Conservation (phyloP, 2,888 invertebrate species). For the Nymphalis c-album region DNA sequence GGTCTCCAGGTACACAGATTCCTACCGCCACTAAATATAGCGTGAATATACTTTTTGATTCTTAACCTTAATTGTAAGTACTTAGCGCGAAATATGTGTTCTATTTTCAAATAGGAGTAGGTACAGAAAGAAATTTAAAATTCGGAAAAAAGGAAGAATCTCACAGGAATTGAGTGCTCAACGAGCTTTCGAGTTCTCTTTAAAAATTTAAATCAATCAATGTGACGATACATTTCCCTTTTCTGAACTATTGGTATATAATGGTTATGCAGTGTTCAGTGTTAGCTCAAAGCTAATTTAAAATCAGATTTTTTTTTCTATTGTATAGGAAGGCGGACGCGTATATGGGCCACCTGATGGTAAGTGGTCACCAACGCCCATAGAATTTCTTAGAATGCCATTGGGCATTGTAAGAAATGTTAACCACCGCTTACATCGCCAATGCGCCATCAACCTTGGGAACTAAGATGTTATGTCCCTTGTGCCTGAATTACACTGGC, state of each 20-base stretch:
- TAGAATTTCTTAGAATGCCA: no score
- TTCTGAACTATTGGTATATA: conserved; percentile 16
- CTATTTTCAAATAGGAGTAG: neutral
- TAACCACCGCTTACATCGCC: no score
- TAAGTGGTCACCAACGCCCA: no score
- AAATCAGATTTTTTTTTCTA: no score
- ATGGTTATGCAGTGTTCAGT: conserved; percentile 8
- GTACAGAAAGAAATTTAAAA: neutral
- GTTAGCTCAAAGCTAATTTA: neutral
- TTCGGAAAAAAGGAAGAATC: conserved; percentile 15
- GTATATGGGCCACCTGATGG: no score
- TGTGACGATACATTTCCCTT: conserved; percentile 22
- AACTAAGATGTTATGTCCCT: no score
- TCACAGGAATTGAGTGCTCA: conserved; percentile 25
- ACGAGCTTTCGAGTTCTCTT: conserved; percentile 28
- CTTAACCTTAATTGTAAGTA: neutral
- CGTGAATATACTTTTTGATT: neutral
- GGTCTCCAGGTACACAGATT: no score
- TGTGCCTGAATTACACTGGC: no score
- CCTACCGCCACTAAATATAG: no score
- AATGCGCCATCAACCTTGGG: no score
- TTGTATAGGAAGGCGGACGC: no score
- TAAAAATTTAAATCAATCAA: conserved; percentile 33
- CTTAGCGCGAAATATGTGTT: neutral
- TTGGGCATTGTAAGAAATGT: no score